These are phyloP conservation scores for Diabrotica balteata DNA, from an alignment of 2,888 invertebrate species.

Conservation along the genomic window DNA sequence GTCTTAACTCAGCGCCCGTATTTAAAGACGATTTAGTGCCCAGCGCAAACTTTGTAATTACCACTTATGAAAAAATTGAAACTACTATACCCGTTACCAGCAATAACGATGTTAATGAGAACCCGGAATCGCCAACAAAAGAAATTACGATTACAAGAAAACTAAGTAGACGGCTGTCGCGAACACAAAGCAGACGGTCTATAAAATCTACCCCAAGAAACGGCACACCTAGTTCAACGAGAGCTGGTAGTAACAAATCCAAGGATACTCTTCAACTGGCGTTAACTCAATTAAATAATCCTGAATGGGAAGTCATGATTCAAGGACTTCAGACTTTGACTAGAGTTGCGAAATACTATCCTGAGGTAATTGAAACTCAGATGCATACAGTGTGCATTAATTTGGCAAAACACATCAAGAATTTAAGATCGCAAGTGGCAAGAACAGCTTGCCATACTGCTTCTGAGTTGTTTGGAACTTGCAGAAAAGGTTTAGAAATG, in stretches of 20 bases:
- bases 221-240: slow-evolving; percentile 33
- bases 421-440: slow-evolving; percentile 91
- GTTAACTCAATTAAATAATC: slow-evolving; percentile 71
- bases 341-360: slow-evolving; percentile 72
- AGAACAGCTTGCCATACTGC: slow-evolving; percentile 85
- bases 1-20: slow-evolving; percentile 55
- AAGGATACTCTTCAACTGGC: slow-evolving; percentile 71
- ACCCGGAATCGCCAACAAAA: slow-evolving; percentile 24
- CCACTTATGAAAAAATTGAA: slow-evolving; percentile 37
- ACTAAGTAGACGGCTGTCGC: slow-evolving; percentile 42
- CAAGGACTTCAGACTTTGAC: slow-evolving; percentile 73
- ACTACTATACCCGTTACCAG: slow-evolving; percentile 20
- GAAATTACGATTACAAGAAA: slow-evolving; percentile 37
- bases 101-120: slow-evolving; percentile 12
- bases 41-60: slow-evolving; percentile 28
- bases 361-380: slow-evolving; percentile 69
- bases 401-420: slow-evolving; percentile 81
- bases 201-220: slow-evolving; percentile 41
- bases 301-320: slow-evolving; percentile 83
- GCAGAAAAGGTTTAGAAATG: slow-evolving; percentile 64
- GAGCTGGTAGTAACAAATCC: slow-evolving; percentile 60
- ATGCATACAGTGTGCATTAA: slow-evolving; percentile 75
- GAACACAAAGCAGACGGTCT: slow-evolving; percentile 41
- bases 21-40: slow-evolving; percentile 43
- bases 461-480: slow-evolving; percentile 76